phyloP scores from a whole-genome alignment of 1,140 invertebrate genomes.

The Mesaphorura yosii region DNA sequence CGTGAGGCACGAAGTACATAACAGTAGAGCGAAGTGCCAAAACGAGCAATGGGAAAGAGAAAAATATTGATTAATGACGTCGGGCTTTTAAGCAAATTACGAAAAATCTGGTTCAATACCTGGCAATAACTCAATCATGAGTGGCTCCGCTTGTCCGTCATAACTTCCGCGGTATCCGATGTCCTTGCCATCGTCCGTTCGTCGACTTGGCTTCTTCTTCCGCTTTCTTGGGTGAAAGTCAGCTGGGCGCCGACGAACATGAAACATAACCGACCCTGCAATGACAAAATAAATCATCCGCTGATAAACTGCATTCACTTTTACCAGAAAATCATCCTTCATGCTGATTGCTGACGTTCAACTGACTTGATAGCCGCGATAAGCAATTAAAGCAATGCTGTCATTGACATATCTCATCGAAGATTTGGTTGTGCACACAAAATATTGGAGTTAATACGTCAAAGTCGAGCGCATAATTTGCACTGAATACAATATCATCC shows the following conservation, averaged over 20 bases:
- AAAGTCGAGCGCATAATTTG: too few species aligned
- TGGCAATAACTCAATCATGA: slow-evolving; percentile 30
- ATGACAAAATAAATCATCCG: slow-evolving; percentile 30
- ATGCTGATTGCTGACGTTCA: too few species aligned
- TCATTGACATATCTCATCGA: background rate
- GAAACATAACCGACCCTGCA: slow-evolving; percentile 85
- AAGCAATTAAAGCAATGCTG: background rate
- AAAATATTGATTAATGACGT: too few species aligned
- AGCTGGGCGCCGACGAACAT: slow-evolving; percentile 73
- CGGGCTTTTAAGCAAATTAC: too few species aligned
- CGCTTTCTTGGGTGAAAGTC: slow-evolving; percentile 76
- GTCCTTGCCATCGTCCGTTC: slow-evolving; percentile 44
- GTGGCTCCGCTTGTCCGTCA: slow-evolving; percentile 30
- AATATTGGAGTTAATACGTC: too few species aligned
- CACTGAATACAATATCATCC: too few species aligned
- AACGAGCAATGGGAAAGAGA: too few species aligned
- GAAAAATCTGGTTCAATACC: too few species aligned
- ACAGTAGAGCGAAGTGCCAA: too few species aligned
- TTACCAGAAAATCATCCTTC: slow-evolving; percentile 9
- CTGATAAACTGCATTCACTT: background rate
- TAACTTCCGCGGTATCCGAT: slow-evolving; percentile 47
- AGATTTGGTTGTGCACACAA: background rate
- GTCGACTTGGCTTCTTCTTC: slow-evolving; percentile 67
- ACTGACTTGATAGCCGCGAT: too few species aligned
- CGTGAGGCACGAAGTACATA: too few species aligned